These are phyloP conservation scores for Caenorhabditis brenneri DNA, from an alignment of 1,140 invertebrate genomes.

Conservation along the genomic window DNA sequence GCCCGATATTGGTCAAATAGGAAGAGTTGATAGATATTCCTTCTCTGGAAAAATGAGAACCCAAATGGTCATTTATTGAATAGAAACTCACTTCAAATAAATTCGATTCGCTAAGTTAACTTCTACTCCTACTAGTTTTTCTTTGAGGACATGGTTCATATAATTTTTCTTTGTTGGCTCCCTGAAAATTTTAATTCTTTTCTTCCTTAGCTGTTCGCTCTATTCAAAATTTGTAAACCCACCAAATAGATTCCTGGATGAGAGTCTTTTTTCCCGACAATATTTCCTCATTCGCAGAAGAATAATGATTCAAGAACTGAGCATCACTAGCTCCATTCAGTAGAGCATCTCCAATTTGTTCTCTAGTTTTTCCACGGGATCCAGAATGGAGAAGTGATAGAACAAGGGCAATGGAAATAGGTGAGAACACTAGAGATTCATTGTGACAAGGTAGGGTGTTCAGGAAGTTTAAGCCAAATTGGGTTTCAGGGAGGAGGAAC, in stretches of 20 bases:
- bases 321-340: conserved; percentile 11
- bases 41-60: not conserved
- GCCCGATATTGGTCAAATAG: not conserved
- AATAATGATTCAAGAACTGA: not conserved
- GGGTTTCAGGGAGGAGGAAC: not conserved
- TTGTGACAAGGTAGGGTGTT: not conserved
- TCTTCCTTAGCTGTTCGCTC: too few relatives aligned
- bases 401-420: conserved; percentile 42
- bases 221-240: too few relatives aligned
- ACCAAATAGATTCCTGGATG: too few relatives aligned
- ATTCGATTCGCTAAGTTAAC: not conserved
- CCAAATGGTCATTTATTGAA: too few relatives aligned
- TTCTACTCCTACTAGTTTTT: not conserved
- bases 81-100: conserved; percentile 21
- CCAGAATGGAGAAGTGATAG: conserved; percentile 41
- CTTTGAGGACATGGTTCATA: too few relatives aligned
- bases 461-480: conserved; percentile 27
- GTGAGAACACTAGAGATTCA: conserved; percentile 48
- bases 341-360: conserved; percentile 23
- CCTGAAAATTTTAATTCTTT: too few relatives aligned
- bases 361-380: conserved; percentile 18
- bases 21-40: not conserved
- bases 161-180: too few relatives aligned
- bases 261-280: not conserved
- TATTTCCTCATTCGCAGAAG: not conserved